Conservation (phyloP, 2,888 invertebrate genomes). For the Azorinus chamasolen region DNA sequence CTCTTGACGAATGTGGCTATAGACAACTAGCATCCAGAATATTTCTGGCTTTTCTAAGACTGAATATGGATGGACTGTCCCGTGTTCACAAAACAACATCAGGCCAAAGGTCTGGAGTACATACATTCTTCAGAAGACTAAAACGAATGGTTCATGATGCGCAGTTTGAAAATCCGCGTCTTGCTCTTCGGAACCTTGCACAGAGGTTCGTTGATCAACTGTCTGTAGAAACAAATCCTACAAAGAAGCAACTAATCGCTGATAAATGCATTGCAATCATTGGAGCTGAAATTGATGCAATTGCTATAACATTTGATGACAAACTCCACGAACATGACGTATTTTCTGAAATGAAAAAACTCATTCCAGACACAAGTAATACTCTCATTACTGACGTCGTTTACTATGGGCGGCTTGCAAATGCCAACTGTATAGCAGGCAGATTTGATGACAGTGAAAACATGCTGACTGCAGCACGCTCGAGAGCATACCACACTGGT, state of each 20-base stretch:
- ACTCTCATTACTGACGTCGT: constrained; percentile 49
- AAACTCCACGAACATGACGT: constrained; percentile 43
- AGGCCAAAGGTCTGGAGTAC: constrained; percentile 17
- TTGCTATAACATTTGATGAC: constrained; percentile 52
- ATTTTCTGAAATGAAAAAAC: constrained; percentile 45
- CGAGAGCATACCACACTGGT: constrained; percentile 41
- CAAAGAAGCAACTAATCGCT: constrained; percentile 30
- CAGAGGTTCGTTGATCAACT: constrained; percentile 19
- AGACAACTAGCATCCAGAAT: constrained; percentile 11
- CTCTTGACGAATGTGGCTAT: constrained; percentile 30
- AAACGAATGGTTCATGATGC: constrained; percentile 50
- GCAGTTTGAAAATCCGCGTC: constrained; percentile 45
- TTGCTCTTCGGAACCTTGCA: constrained; percentile 44
- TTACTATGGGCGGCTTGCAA: constrained; percentile 53
- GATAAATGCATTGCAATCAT: constrained; percentile 45
- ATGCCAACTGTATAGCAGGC: constrained; percentile 46
- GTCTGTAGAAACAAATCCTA: constrained; percentile 24
- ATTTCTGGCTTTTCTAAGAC: constrained; percentile 2
- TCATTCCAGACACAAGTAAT: constrained; percentile 43
- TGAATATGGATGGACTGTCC: neutral
- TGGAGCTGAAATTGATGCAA: constrained; percentile 23
- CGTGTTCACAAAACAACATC: constrained; percentile 9
- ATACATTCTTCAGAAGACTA: constrained; percentile 27
- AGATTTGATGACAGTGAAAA: constrained; percentile 39
- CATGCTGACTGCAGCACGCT: constrained; percentile 50